Evolutionary conservation across 2,888 invertebrate genomes (phyloP), one percentile per base, ranked within the genome.

Genomic region (Lithosia quadra): DNA sequence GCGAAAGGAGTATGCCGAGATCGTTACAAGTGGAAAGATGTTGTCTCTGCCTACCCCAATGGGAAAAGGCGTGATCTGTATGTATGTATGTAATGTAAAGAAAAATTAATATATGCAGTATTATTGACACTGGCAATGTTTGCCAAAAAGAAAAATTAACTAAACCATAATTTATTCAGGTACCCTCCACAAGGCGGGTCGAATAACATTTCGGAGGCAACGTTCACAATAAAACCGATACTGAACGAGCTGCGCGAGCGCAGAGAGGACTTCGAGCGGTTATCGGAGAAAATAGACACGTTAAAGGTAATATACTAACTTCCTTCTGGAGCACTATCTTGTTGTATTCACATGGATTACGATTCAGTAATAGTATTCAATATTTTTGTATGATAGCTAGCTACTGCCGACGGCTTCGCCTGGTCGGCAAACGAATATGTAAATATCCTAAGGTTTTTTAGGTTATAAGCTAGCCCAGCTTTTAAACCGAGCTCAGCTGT

Each of bases 271-370:
- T 96, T 97, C 82, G 97, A 97, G 78, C 96, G 97, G 82, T 94
- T 98, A 65, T 96, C 97, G 68, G 98, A 98, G 85, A 97, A 97
- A 86, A 93, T 98, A 70, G 98, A 98, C 81, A 95, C 96, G 64
- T 93, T 97, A 74, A 98, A 98, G 95, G 97, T 97, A 85, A 0
- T 10, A 4, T 28, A 15, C 13, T n/a, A 49, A 8, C 49, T 49
- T 49, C n/a, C 49, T 49, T 49, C 9, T 8, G n/a, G 5, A 49
- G n/a, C n/a, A n/a, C n/a, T n/a, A n/a, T n/a, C n/a, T 28, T 5
- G 5, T 28, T 5, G 5, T 28, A 28, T 28, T 28, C 5, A 4
- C 5, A 28, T 28, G 28, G 3, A 28, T 28, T n/a, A 43, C 10
- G 43, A 43, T 43, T 18, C 43, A 43, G 7, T 7, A 18, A 18